Evolutionary conservation across 2,797 vertebrate species (phyloP).

Genomic region (Macropus fuliginosus): DNA sequence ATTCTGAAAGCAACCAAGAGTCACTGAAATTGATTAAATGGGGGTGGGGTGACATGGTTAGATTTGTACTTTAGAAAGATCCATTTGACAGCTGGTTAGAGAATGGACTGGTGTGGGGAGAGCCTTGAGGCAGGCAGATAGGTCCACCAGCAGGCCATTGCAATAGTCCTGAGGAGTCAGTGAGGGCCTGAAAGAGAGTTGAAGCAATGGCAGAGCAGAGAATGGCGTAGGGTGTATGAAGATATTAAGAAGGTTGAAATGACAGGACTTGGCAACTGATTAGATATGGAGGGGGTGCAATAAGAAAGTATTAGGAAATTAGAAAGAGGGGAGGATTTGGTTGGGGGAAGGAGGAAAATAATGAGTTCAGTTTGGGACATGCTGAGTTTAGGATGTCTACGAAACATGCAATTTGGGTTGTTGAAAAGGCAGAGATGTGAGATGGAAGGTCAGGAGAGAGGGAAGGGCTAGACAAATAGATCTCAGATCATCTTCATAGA

Average conservation of each 20-base stretch:
- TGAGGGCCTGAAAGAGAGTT: neutral
- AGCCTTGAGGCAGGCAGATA: neutral
- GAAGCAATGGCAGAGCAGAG: neutral
- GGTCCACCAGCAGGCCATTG: neutral
- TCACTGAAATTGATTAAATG: neutral
- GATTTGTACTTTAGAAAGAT: neutral
- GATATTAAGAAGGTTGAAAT: neutral
- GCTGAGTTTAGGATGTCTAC: neutral
- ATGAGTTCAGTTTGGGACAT: neutral
- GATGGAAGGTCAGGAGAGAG: neutral
- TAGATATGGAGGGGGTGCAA: neutral
- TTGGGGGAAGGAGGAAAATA: neutral
- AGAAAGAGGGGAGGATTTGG: neutral
- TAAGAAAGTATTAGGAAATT: neutral
- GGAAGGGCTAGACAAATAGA: neutral
- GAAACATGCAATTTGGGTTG: neutral
- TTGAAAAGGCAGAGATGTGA: neutral
- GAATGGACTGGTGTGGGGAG: neutral
- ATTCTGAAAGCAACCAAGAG: neutral
- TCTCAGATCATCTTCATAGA: neutral
- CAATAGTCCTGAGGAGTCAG: neutral
- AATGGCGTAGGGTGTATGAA: neutral
- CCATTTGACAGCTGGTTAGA: neutral
- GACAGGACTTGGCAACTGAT: neutral
- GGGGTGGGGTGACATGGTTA: neutral